Evolutionary conservation across 2,113 vertebrate genomes (phyloP).

Genomic region (Diadophis punctatus): DNA sequence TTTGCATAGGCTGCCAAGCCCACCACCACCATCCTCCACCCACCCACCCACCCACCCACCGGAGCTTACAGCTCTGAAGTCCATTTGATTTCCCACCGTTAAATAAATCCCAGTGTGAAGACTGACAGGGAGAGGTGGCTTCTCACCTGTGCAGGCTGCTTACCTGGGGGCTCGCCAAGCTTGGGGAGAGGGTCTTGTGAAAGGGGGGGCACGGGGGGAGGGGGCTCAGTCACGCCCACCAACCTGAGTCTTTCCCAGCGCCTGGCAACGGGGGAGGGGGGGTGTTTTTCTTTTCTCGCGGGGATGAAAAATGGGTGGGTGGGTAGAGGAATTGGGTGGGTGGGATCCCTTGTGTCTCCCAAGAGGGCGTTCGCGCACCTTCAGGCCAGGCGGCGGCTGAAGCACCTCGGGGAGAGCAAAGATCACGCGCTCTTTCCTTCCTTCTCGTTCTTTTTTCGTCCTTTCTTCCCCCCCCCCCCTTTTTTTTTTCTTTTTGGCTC

Average conservation of each 20-base stretch:
- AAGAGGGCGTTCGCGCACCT: background rate
- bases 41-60: no score
- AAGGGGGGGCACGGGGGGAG: accelerated
- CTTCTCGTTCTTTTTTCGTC: no score
- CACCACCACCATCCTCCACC: background rate
- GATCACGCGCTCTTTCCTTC: background rate
- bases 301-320: background rate
- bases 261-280: background rate
- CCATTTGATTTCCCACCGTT: background rate
- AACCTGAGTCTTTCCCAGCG: background rate
- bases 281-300: background rate
- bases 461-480: background rate
- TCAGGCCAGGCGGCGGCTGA: background rate
- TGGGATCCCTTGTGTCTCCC: background rate
- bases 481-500: background rate
- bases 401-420: background rate
- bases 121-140: background rate
- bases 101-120: background rate
- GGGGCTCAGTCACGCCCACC: background rate
- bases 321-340: background rate
- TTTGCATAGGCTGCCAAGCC: background rate
- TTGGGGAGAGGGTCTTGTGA: background rate
- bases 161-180: background rate
- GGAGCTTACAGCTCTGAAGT: background rate
- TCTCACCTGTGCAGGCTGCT: background rate